These are phyloP conservation scores for Allacma fusca DNA, from an alignment of 2,888 invertebrate species.

Conservation along the genomic window DNA sequence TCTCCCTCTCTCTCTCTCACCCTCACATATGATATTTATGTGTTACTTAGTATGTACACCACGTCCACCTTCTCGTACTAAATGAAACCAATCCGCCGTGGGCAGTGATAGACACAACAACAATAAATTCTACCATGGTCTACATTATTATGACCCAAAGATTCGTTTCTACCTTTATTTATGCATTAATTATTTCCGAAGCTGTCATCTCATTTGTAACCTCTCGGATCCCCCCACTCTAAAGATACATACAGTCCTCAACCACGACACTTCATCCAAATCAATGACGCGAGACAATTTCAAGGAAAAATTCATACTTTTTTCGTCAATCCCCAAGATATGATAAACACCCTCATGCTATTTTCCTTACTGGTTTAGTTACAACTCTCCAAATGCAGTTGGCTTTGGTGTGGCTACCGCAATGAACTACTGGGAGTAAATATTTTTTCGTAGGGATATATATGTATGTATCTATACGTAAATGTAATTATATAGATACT, in stretches of 20 bases:
- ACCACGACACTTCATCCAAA: neutral
- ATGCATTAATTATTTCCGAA: conserved; percentile 36
- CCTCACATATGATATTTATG: conserved; percentile 21
- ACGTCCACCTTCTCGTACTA: conserved; percentile 16
- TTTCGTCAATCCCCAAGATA: too few relatives aligned
- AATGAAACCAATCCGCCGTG: conserved; percentile 15
- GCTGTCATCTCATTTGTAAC: conserved; percentile 36
- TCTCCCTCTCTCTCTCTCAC: neutral
- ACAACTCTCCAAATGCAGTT: too few relatives aligned
- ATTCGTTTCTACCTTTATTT: conserved; percentile 36
- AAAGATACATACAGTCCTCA: neutral
- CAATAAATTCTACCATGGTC: conserved; percentile 30
- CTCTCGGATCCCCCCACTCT: neutral
- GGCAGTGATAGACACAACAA: conserved; percentile 31
- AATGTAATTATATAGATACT: too few relatives aligned
- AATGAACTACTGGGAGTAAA: too few relatives aligned
- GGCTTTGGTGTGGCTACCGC: too few relatives aligned
- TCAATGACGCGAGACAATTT: too few relatives aligned
- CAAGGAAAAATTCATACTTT: too few relatives aligned
- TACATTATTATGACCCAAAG: conserved; percentile 26
- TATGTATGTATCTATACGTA: too few relatives aligned
- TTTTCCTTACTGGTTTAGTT: too few relatives aligned
- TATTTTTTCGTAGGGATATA: too few relatives aligned
- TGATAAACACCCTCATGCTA: too few relatives aligned
- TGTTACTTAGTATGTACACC: conserved; percentile 11